Evolutionary conservation across 2,113 vertebrate genomes (phyloP).

Genomic region (Jacana jacana): DNA sequence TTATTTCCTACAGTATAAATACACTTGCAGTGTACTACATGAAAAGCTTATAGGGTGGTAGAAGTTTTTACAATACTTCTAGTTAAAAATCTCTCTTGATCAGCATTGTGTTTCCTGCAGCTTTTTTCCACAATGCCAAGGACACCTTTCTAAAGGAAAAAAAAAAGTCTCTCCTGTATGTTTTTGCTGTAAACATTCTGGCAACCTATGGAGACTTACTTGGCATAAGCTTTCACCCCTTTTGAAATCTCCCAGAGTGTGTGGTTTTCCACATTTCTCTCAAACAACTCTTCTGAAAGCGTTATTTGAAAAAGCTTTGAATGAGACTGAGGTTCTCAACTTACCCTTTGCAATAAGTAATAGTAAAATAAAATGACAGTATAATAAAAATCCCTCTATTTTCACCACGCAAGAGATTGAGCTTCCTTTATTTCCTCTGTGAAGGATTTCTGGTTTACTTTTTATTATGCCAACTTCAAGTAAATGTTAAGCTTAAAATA

Average conservation of each 20-base stretch:
- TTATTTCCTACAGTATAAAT: background rate
- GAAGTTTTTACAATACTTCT: background rate
- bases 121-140: background rate
- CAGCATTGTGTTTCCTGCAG: background rate
- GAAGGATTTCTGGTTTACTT: background rate
- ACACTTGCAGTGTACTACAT: background rate
- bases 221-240: background rate
- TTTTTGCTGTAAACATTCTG: background rate
- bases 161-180: background rate
- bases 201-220: fast-evolving
- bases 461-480: background rate
- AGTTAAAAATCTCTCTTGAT: background rate
- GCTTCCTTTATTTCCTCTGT: background rate
- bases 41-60: background rate
- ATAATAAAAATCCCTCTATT: background rate
- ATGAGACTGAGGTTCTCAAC: background rate
- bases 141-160: fast-evolving
- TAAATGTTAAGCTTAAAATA: background rate
- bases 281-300: background rate
- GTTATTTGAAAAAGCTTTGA: background rate
- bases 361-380: background rate
- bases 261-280: background rate
- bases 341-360: background rate
- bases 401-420: background rate
- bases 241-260: background rate